These are phyloP conservation scores for Pampus argenteus DNA, from an alignment of 2,797 vertebrate genomes.

Conservation along the genomic window DNA sequence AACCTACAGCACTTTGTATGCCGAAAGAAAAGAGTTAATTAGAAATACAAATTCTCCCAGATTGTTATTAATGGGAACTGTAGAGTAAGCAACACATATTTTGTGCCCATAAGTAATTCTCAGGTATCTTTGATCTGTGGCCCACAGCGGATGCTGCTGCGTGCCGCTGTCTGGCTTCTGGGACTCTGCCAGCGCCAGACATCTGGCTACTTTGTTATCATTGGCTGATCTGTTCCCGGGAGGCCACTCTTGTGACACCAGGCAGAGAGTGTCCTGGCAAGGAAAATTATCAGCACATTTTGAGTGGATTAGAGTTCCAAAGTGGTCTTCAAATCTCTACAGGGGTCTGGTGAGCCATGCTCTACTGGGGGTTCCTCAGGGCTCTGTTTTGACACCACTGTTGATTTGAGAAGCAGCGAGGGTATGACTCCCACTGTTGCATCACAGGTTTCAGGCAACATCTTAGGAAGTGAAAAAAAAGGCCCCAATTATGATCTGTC, in stretches of 20 bases:
- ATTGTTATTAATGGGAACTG: constrained; percentile 97
- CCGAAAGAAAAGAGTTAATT: constrained; percentile 98
- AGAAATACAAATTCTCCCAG: constrained; percentile 99
- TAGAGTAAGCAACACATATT: constrained; percentile 95
- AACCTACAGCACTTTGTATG: constrained; percentile 85
- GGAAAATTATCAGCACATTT: constrained; percentile 94
- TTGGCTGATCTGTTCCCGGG: constrained; percentile 98
- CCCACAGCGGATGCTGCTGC: constrained; percentile 93
- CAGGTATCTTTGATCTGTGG: constrained; percentile 99
- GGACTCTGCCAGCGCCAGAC: constrained; percentile 97
- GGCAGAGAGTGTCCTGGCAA: constrained; percentile 98
- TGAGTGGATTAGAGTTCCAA: constrained; percentile 92
- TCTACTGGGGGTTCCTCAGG: constrained; percentile 82
- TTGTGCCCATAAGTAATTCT: constrained; percentile 99
- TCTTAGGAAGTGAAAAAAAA: constrained; percentile 66
- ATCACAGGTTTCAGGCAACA: constrained; percentile 69
- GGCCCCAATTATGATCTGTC: constrained; percentile 75
- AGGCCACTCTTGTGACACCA: constrained; percentile 95
- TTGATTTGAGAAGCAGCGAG: constrained; percentile 72
- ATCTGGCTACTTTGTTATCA: constrained; percentile 99
- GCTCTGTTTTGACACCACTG: constrained; percentile 79
- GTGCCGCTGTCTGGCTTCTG: constrained; percentile 95
- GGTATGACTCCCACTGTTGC: constrained; percentile 74
- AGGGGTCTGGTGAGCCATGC: constrained; percentile 84
- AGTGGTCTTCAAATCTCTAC: constrained; percentile 92